phyloP scores from a whole-genome alignment of 2,113 vertebrate genomes.

The Colistium nudipinnis region DNA sequence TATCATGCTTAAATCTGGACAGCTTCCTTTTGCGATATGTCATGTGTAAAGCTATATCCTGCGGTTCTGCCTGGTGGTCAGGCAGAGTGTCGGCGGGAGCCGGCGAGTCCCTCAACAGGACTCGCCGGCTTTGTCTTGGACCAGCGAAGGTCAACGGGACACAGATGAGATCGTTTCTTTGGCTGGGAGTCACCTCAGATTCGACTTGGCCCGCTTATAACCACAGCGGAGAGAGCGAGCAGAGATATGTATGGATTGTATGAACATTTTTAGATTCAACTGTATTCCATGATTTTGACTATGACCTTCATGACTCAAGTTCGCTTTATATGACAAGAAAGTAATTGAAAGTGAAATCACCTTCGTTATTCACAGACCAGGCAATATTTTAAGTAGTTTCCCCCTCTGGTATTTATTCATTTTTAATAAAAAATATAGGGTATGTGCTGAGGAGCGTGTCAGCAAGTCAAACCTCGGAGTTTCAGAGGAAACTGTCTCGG shows the following conservation, averaged over 20 bases:
- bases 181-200: conserved; percentile 28
- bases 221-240: conserved; percentile 12
- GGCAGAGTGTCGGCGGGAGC: conserved; percentile 32
- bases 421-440: no score
- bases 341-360: no score
- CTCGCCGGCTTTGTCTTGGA: conserved; percentile 45
- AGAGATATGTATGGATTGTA: conserved; percentile 6
- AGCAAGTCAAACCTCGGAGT: conserved; percentile 1
- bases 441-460: neutral
- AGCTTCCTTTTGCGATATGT: conserved; percentile 52
- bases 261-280: no score
- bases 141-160: conserved; percentile 33
- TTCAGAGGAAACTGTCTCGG: conserved; percentile 10
- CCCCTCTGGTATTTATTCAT: no score
- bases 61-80: conserved; percentile 51
- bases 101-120: conserved; percentile 32
- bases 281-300: no score
- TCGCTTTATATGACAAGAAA: no score
- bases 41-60: conserved; percentile 52
- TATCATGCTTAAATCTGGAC: conserved; percentile 54
- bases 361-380: no score
- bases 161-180: conserved; percentile 31
- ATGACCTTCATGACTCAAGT: no score
- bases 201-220: conserved; percentile 37
- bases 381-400: no score